Conservation (phyloP, 2,888 invertebrate species). For the Gari tellinella region DNA sequence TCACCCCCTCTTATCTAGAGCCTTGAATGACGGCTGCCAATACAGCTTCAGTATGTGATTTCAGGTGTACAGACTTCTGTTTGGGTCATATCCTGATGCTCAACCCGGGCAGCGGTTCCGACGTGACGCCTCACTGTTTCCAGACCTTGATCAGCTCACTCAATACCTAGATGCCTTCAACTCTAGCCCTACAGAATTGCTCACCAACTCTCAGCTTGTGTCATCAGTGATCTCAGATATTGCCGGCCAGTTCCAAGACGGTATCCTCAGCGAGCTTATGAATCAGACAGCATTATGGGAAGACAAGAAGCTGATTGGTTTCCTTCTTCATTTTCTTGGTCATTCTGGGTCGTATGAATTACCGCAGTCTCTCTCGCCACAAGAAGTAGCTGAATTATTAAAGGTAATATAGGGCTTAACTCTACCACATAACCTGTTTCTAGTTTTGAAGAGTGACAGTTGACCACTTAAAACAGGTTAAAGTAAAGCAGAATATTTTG, state of each 20-base stretch:
- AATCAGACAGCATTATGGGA: slow-evolving; percentile 52
- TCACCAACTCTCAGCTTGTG: slow-evolving; percentile 14
- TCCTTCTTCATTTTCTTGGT: slow-evolving; percentile 47
- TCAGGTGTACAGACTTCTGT: slow-evolving; percentile 74
- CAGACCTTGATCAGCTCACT: slow-evolving; percentile 18
- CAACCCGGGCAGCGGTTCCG: slow-evolving; percentile 16
- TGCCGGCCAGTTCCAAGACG: slow-evolving; percentile 36
- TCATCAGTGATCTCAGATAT: slow-evolving; percentile 35
- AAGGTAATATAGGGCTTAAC: too few relatives aligned
- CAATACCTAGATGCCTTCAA: slow-evolving; percentile 19
- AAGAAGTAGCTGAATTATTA: slow-evolving; percentile 64
- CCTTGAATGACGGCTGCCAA: too few relatives aligned
- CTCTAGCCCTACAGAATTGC: slow-evolving; percentile 5
- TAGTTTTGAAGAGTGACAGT: too few relatives aligned
- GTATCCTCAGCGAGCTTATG: slow-evolving; percentile 56
- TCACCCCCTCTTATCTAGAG: too few relatives aligned
- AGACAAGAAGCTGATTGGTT: slow-evolving; percentile 44
- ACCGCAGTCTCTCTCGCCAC: slow-evolving; percentile 46
- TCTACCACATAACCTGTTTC: too few relatives aligned
- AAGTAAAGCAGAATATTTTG: too few relatives aligned
- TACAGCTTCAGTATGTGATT: too few relatives aligned
- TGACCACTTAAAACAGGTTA: too few relatives aligned
- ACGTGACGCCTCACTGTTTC: slow-evolving; percentile 26
- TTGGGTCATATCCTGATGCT: slow-evolving; percentile 64
- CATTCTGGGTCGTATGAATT: slow-evolving; percentile 27